Percentiles rank a stretch among this genome's conserved stretches.
These are phyloP conservation scores for Argopecten irradians DNA, from an alignment of 1,140 invertebrate species.

Conservation along the genomic window DNA sequence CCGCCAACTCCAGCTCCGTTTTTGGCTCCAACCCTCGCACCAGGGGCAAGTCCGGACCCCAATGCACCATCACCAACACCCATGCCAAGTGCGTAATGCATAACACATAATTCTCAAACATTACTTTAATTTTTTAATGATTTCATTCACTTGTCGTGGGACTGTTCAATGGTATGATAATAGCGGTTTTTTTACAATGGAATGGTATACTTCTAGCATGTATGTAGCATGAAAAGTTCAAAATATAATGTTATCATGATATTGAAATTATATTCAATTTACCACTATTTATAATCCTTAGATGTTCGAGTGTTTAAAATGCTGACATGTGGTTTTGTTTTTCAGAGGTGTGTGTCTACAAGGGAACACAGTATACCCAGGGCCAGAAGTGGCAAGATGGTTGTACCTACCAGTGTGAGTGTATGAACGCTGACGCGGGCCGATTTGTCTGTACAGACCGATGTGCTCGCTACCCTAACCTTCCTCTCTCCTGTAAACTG, in stretches of 20 bases:
- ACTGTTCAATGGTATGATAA: no score
- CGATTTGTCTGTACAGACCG: slow-evolving; percentile 62
- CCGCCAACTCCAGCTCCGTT: slow-evolving; percentile 43
- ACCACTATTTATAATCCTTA: no score
- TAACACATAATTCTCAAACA: no score
- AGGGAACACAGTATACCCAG: slow-evolving; percentile 60
- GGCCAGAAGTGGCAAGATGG: slow-evolving; percentile 70
- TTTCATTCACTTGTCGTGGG: no score
- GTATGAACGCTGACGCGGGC: slow-evolving; percentile 60
- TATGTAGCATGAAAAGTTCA: no score
- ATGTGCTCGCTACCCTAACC: slow-evolving; percentile 59
- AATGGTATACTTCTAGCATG: no score
- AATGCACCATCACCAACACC: slow-evolving; percentile 37
- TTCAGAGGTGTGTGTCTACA: slow-evolving; percentile 66
- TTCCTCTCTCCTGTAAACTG: slow-evolving; percentile 59
- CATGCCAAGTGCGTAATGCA: slow-evolving; percentile 38
- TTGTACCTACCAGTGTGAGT: slow-evolving; percentile 64
- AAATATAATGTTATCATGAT: no score
- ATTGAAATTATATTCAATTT: no score
- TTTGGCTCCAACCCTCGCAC: slow-evolving; percentile 29
- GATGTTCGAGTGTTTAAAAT: not conserved
- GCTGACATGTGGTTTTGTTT: not conserved
- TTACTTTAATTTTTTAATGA: no score
- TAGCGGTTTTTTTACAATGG: no score
- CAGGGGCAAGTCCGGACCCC: slow-evolving; percentile 26